Evolutionary conservation across 1,140 invertebrate species (phyloP).

Genomic region (Neodiprion lecontei): DNA sequence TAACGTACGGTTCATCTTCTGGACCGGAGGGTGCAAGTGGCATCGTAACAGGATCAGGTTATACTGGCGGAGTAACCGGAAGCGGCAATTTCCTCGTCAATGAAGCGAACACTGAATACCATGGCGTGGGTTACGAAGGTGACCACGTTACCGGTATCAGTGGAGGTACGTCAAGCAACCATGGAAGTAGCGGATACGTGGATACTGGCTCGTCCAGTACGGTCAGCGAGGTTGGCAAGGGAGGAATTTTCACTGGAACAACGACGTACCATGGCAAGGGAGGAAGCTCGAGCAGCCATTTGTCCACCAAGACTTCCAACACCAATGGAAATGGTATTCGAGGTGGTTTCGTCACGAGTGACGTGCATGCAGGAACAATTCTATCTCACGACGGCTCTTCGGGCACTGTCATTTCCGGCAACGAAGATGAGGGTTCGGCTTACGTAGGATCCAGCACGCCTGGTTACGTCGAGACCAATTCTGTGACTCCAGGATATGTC

Average conservation of each 20-base stretch:
- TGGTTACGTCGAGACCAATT: slow-evolving; percentile 31
- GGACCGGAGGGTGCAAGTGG: too few relatives aligned
- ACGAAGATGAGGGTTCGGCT: slow-evolving; percentile 26
- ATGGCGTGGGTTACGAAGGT: neutral
- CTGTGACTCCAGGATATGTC: slow-evolving; percentile 39
- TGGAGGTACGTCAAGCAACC: neutral
- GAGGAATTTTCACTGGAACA: slow-evolving; percentile 1
- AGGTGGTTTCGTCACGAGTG: slow-evolving; percentile 24
- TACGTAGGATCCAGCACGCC: slow-evolving; percentile 26
- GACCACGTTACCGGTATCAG: neutral
- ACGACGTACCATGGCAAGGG: neutral
- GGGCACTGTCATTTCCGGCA: slow-evolving; percentile 23
- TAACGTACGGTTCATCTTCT: neutral
- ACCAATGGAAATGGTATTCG: slow-evolving; percentile 15
- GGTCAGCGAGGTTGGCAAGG: neutral
- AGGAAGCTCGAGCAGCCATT: slow-evolving; percentile 7
- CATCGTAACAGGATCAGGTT: neutral
- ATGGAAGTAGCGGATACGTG: neutral
- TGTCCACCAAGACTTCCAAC: neutral
- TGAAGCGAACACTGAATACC: neutral
- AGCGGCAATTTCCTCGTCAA: neutral
- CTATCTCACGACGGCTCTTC: slow-evolving; percentile 27
- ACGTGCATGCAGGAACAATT: slow-evolving; percentile 26
- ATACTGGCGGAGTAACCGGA: neutral
- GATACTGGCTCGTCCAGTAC: neutral